Evolutionary conservation across 2,888 invertebrate species (phyloP), one percentile per base, ranked within the genome.

Genomic region (Drosophila mayaguana): DNA sequence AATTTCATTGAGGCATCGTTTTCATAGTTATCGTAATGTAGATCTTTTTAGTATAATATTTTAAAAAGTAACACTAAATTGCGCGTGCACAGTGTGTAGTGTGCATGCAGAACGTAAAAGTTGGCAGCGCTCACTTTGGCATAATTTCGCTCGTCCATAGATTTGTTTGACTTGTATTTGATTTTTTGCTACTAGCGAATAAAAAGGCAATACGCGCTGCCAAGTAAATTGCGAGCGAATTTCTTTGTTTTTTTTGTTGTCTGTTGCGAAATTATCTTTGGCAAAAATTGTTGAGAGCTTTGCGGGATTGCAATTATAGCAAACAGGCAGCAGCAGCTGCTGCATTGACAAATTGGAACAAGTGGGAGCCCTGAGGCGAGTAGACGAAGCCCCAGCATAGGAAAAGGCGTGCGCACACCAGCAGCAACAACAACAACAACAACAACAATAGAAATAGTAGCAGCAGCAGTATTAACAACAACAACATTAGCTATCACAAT

Each of bases 281-380:
- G 56, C 28, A 51, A 63, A 56, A 56, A 45, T 62, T 18, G 48
- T 28, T 32, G n/a, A 22, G 40, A 38, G 18, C 32, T 34, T 56
- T 34, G 43, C 45, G 46, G 42, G 46, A 46, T 50, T 76, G 72
- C 63, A 74, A 71, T 70, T 55, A 22, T 54, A 48, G 50, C 28
- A 55, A 71, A 75, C 61, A 48, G 73, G 57, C 73, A 77, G 74
- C 66, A 72, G 75, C 66, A 72, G 75, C 70, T 66, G 71, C 76
- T 78, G 75, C 74, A 72, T 56, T 72, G 71, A 40, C 51, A 67
- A 76, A 76, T 80, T 81, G 75, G 75, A 79, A 71, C 85, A 79
- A 85, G 81, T 80, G 83, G 79, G 65, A 81, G 79, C 63, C 61
- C 61, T 63, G 50, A 85, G 81, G 85, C 79, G 81, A 83, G 74